Evolutionary conservation across 2,888 invertebrate species (phyloP), one percentile per base, ranked within the genome.

Genomic region (Lasioglossum oenotherae): DNA sequence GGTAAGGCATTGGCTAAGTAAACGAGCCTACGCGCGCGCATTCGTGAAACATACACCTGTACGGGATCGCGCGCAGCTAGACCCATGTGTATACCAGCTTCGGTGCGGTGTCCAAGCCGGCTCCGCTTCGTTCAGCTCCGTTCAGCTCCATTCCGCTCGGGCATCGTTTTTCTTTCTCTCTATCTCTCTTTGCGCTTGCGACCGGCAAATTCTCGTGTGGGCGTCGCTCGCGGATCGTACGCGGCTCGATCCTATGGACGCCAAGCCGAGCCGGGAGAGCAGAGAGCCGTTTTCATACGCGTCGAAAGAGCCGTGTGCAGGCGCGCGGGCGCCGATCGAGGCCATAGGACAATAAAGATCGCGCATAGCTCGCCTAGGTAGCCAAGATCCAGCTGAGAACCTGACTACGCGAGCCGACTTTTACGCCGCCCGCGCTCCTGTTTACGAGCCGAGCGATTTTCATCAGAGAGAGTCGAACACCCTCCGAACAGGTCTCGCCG

Each of bases 1-100:
- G 93, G 88, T 93, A 94, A 93, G 93, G 93, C 92, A 92, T 94
- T 93, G 92, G 94, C 92, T 94, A 93, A 94, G 94, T 93, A 94
- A 94, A 93, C 92, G 93, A 94, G 93, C 93, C 93, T 92, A 93
- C 94, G 93, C 93, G 93, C 93, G 92, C 91, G 92, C 91, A 91
- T 88, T 91, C 90, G 89, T 89, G 89, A 87, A 90, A 89, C 90
- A 89, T 92, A 92, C 91, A 92, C 91, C 91, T 91, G 91, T 89
- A 90, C 87, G 85, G 69, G 27, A 27, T 74, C 81, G 67, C 60
- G 53, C 78, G 87, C 38, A 27, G 78, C 79, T 83, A 77, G 27
- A 53, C 53, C 53, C 53, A 23, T 53, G 53, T 23, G 53, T 53
- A 53, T n/a, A 53, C 23, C 74, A 67, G 60, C 64, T 75, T 76